Evolutionary conservation across 2,797 vertebrate species (phyloP).

Genomic region (Onychomys arenicola): DNA sequence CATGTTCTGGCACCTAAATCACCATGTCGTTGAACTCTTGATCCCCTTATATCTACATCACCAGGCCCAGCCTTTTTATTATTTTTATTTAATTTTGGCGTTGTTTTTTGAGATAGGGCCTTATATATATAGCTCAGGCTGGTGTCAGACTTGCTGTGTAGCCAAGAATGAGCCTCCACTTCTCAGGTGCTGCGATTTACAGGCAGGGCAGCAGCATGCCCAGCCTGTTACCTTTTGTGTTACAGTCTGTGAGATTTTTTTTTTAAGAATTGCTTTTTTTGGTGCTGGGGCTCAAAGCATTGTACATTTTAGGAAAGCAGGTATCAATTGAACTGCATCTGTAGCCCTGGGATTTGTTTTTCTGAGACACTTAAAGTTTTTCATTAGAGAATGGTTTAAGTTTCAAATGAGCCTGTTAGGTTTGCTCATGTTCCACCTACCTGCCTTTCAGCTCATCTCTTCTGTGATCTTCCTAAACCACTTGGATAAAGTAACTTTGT

Average conservation of each 20-base stretch:
- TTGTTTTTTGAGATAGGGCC: neutral
- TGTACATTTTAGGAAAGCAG: neutral
- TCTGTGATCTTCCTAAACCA: neutral
- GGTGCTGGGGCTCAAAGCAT: neutral
- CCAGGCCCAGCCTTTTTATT: neutral
- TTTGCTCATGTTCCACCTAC: neutral
- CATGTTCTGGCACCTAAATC: neutral
- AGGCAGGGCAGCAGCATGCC: no score
- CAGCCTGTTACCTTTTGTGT: neutral
- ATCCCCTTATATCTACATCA: neutral
- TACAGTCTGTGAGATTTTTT: neutral
- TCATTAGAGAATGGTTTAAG: neutral
- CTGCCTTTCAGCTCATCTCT: slow-evolving; percentile 9
- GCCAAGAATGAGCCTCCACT: neutral
- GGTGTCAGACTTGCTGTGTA: neutral
- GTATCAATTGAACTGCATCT: neutral
- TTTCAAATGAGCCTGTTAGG: neutral
- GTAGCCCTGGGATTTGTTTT: slow-evolving; percentile 11
- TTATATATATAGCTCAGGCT: neutral
- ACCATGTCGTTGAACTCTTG: no score
- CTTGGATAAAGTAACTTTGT: neutral
- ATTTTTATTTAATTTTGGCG: neutral
- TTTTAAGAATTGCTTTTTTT: neutral
- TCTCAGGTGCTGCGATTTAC: neutral
- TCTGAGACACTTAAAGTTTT: neutral